Evolutionary conservation across 1,140 invertebrate species (phyloP).

Genomic region (Pentalonia nigronervosa): DNA sequence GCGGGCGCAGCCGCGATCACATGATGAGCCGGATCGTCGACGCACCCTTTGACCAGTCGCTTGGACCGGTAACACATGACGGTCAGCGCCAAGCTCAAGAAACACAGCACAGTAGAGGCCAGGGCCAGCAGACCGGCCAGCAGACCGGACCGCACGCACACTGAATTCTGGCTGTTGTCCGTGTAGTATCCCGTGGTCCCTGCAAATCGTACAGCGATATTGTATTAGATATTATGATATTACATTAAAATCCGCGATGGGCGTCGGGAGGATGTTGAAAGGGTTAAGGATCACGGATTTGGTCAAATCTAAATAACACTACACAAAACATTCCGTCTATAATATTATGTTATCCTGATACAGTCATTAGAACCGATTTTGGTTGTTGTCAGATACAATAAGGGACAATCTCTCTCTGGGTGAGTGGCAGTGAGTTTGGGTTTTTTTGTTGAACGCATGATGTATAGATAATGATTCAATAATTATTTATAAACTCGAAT

Average conservation of each 20-base stretch:
- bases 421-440: too few species aligned
- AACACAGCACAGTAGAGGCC: conserved; percentile 73
- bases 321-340: too few species aligned
- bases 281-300: too few species aligned
- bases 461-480: too few species aligned
- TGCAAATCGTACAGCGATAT: conserved; percentile 59
- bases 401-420: too few species aligned
- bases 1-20: conserved; percentile 48
- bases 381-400: too few species aligned
- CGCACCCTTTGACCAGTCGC: conserved; percentile 64
- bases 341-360: too few species aligned
- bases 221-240: background rate
- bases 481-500: too few species aligned
- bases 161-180: conserved; percentile 66
- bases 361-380: too few species aligned
- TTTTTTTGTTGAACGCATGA: too few species aligned
- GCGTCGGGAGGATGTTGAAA: too few species aligned
- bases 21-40: conserved; percentile 64
- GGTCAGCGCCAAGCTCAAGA: conserved; percentile 74
- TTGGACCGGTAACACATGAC: conserved; percentile 76
- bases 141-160: conserved; percentile 79
- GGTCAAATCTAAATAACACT: too few species aligned
- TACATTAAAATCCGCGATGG: background rate
- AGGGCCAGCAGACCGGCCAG: conserved; percentile 77
- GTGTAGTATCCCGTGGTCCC: conserved; percentile 64